Evolutionary conservation across 2,797 vertebrate genomes (phyloP).

Genomic region (Mycteria americana): DNA sequence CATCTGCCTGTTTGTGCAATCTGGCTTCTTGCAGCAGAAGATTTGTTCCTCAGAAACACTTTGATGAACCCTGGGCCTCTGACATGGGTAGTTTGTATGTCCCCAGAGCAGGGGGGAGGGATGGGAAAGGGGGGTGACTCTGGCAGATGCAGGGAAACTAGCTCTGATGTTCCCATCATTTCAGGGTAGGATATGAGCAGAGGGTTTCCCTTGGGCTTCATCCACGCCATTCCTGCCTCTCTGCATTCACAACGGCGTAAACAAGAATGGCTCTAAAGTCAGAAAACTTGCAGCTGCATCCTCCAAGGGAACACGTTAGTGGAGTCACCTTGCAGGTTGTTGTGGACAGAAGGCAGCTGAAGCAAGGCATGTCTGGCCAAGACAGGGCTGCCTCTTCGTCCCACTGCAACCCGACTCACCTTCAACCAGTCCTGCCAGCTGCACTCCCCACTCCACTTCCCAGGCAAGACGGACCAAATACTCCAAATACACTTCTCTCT

Average conservation of each 20-base stretch:
- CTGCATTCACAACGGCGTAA: not conserved
- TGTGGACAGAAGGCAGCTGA: not conserved
- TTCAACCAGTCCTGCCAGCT: not conserved
- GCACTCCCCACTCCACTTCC: not conserved
- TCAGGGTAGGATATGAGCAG: not conserved
- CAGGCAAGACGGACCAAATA: not conserved
- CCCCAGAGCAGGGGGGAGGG: slow-evolving; percentile 41
- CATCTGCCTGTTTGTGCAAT: slow-evolving; percentile 54
- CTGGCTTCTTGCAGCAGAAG: slow-evolving; percentile 7
- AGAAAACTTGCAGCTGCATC: not conserved
- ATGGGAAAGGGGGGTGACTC: slow-evolving; percentile 29
- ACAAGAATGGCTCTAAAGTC: not conserved
- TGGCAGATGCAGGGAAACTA: not conserved
- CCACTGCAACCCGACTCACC: not conserved
- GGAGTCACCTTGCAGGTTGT: not conserved
- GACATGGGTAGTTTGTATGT: not conserved
- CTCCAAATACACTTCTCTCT: not conserved
- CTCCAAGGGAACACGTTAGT: not conserved
- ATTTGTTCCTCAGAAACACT: not conserved
- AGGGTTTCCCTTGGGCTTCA: slow-evolving; percentile 39
- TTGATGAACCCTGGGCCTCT: slow-evolving; percentile 21
- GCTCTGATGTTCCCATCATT: not conserved
- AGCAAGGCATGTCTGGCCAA: not conserved
- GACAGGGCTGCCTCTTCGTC: not conserved
- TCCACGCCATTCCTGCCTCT: not conserved